Base-by-base conservation (phyloP, 1,140 invertebrate species). In the Ladona fulva region DNA sequence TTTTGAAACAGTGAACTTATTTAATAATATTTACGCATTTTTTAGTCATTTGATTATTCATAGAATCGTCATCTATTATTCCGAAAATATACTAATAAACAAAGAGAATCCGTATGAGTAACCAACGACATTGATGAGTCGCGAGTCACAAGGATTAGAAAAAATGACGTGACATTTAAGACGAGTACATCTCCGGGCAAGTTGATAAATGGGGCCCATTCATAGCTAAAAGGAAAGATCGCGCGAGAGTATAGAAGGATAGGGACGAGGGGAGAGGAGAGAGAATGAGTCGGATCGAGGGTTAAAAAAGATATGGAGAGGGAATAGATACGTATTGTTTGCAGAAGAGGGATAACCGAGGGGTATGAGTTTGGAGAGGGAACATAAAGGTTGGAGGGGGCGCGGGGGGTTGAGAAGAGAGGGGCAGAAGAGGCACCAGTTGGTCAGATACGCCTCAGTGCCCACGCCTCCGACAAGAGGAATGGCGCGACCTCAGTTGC, bases 291-390 rank as follows among this genome's bases (percentile, higher is more conserved):
- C 44, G 44, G 44, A n/a, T n/a, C n/a, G n/a, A 37, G 29, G 29
- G 29, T 8, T 37, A 37, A 37, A 37, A 37, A 37, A 37, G 52
- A 66, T 16, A 66, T 66, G 52, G 52, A 22, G 52, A 66, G 52
- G 52, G 52, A 22, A 66, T 19, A 66, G 52, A 66, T 66, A 66
- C 52, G 52, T 66, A 66, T 66, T 66, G 52, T 66, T 66, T 66
- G 52, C 52, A 22, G 52, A 66, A 22, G 52, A 22, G 52, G 52
- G 52, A 66, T 22, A 8, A 37, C 52, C 14, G 52, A 66, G 52
- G 44, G 44, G 44, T 52, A 11, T 19, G 44, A 19, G 44, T 11
- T n/a, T n/a, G 44, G 19, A 19, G 44, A 52, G 44, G 44, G 19
- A 52, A 52, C 10, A 52, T 10, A 19, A 19, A 52, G 44, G 44